Base-by-base conservation (phyloP, 1,140 invertebrate species). In the Temnothorax nylanderi region DNA sequence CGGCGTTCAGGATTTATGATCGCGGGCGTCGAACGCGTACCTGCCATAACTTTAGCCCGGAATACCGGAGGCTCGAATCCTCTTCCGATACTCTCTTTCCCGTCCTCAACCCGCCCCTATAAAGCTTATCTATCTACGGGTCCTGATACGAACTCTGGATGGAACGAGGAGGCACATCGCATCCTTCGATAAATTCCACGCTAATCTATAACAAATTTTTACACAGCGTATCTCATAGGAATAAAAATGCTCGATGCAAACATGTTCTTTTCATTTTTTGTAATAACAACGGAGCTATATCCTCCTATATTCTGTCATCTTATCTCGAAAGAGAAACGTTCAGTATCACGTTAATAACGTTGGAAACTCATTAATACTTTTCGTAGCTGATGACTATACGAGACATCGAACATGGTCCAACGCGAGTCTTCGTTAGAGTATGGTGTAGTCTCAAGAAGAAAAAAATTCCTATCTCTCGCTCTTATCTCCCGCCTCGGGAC, bases 1-100 rank as follows among this genome's bases (percentile, higher is more conserved):
- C 54, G 41, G n/a, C 21, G 34, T 4, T 10, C 6, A 64, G 49
- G 89, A 91, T 91, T 91, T 91, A 91, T 71, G 88, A 81, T 87
- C 82, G 69, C 62, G 65, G 34, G 51, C 32, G 21, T 13, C 16
- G 16, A 16, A 5, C 18, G 10, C 18, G 41, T 77, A 76, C 69
- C 69, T 58, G 49, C 69, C 49, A 34, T 44, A 41, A 56, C 11
- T 58, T 69, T 60, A 67, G 34, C 34, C 16, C 67, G 69, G 51
- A 64, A 71, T 78, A 41, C 49, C 32, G 54, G 62, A 54, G 41
- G 41, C 49, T 21, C 51, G 76, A 44, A 21, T 86, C 47, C 51
- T 37, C 49, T 72, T 78, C 47, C 37, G 18, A 56, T 16, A 5
- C 64, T 87, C 49, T 65, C 44, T 87, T 47, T 41, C 54, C 11